Base-by-base conservation (phyloP, 2,797 vertebrate species). In the Acanthurus tractus region DNA sequence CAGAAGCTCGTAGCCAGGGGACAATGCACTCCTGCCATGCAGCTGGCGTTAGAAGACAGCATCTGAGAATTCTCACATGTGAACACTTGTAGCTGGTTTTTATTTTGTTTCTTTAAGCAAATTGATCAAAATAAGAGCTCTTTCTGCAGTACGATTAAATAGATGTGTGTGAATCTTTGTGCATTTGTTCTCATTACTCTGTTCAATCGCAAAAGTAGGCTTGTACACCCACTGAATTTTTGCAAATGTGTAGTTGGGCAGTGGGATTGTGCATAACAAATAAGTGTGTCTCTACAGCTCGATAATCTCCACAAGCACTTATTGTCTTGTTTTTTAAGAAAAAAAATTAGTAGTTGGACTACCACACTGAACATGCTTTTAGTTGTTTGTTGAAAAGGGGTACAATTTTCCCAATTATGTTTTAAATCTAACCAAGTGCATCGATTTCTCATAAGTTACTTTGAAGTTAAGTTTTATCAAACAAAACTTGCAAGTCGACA, bases 1-100 rank as follows among this genome's bases (percentile, higher is more conserved):
- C 40, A 74, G 40, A 59, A 52, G 70, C 55, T 52, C 63, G 49
- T 49, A 53, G 76, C 70, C 8, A n/a, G 74, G 72, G 63, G 81
- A 76, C 54, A 63, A 48, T 44, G 46, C 42, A 42, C 7, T 68
- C 8, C 22, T 66, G 54, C 69, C 46, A 72, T 38, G 23, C 18
- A 73, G 61, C 48, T 45, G 20, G 25, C 44, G 46, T 56, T 40
- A 38, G 34, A 71, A 48, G 11, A 36, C 17, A 23, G 38, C 22
- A 23, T 52, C 14, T 63, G 20, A 8, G 15, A 54, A 65, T 12
- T 40, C 12, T 52, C 34, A 38, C 29, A 54, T 29, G 36, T 65
- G 22, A 25, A 57, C 38, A 54, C 42, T 66, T 57, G 15, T 15
- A 20, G 14, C 7, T 9, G 12, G 20, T 64, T 49, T 76, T 54